These are phyloP conservation scores for Malacoctenus gilli DNA, from an alignment of 2,797 vertebrate genomes.

Conservation along the genomic window DNA sequence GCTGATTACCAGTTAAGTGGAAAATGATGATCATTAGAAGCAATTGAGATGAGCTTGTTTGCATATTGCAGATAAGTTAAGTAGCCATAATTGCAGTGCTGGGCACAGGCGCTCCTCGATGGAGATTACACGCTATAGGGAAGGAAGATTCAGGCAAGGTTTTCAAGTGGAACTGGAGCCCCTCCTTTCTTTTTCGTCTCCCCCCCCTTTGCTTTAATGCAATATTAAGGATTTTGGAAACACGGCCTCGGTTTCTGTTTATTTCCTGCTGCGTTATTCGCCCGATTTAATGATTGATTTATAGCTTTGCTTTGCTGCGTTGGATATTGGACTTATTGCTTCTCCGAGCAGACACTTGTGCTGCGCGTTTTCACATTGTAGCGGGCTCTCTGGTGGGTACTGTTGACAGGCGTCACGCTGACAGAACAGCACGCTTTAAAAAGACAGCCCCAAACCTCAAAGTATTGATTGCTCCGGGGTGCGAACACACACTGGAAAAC, in stretches of 20 bases:
- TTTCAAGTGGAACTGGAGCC: conserved; percentile 46
- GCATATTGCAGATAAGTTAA: conserved; percentile 67
- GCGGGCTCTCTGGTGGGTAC: not conserved
- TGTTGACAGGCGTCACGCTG: conserved; percentile 4
- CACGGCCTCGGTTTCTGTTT: not conserved
- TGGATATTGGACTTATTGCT: not conserved
- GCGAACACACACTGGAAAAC: conserved; percentile 10
- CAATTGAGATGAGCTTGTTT: conserved; percentile 74
- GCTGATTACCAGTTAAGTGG: conserved; percentile 76
- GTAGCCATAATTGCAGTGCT: conserved; percentile 71
- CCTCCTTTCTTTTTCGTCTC: conserved; percentile 23
- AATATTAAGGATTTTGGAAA: conserved; percentile 10
- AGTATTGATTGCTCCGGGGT: conserved; percentile 2
- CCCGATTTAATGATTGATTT: not conserved
- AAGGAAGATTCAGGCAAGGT: conserved; percentile 43
- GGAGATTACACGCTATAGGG: conserved; percentile 55
- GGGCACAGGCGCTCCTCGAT: conserved; percentile 55
- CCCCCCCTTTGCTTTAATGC: no score
- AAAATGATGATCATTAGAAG: conserved; percentile 80
- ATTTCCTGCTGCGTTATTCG: not conserved
- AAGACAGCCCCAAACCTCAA: conserved; percentile 5
- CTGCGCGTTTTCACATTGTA: not conserved
- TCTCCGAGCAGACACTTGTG: conserved; percentile 1
- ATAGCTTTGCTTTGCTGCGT: not conserved
- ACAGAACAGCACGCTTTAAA: conserved; percentile 13